phyloP scores from a whole-genome alignment of 2,113 vertebrate species.

The Pipa parva region DNA sequence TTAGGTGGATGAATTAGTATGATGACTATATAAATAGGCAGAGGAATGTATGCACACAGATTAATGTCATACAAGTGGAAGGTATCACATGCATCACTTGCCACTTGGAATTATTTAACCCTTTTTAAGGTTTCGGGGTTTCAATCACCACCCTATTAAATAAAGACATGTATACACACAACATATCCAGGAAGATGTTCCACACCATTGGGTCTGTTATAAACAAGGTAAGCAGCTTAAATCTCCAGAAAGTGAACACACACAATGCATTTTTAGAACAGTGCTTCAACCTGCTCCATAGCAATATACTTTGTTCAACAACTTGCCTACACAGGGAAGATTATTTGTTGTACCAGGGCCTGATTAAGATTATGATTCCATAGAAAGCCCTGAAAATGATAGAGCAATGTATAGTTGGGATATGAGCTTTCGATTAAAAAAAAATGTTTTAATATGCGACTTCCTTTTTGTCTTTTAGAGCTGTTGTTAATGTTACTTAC shows the following conservation, averaged over 20 bases:
- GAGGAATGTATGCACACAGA: not conserved
- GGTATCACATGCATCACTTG: conserved; percentile 5
- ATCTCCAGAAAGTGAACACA: not conserved
- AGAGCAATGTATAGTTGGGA: no score
- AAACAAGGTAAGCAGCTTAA: conserved; percentile 1
- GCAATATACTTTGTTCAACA: no score
- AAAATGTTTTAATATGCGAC: no score
- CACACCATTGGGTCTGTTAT: conserved; percentile 10
- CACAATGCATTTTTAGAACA: no score
- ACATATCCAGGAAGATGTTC: conserved; percentile 17
- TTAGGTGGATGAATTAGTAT: not conserved
- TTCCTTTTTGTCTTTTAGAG: no score
- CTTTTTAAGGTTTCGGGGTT: not conserved
- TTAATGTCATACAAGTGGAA: conserved; percentile 1
- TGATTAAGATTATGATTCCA: no score
- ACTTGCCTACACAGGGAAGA: no score
- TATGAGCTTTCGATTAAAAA: no score
- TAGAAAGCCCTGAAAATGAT: no score
- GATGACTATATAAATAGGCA: not conserved
- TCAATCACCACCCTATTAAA: not conserved
- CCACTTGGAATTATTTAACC: conserved; percentile 4
- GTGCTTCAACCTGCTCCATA: no score
- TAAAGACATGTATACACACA: not conserved
- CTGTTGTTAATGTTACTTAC: no score
- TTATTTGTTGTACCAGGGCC: no score